Evolutionary conservation across 2,113 vertebrate genomes (phyloP).

Genomic region (Sardina pilchardus): DNA sequence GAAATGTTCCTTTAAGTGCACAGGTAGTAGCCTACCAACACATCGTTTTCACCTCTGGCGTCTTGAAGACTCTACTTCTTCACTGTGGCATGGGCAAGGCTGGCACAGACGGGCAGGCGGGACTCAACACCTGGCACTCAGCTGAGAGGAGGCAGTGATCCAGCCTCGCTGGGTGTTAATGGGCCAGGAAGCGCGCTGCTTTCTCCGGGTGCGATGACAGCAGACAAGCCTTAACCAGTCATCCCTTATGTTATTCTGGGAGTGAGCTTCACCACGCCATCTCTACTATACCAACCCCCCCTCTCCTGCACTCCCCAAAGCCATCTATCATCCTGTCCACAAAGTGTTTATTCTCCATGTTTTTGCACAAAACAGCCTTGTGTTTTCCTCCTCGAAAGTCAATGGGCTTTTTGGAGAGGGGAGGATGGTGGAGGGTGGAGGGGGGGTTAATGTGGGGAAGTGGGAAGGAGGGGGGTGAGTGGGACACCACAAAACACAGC

Average conservation of each 20-base stretch:
- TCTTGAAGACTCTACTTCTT: background rate
- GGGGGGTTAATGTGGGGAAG: too few relatives aligned
- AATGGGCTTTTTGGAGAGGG: background rate
- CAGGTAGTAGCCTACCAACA: too few relatives aligned
- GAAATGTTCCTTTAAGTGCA: too few relatives aligned
- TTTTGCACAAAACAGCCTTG: slow-evolving; percentile 12
- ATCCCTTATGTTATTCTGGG: background rate
- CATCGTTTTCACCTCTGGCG: background rate
- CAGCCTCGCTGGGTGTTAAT: background rate
- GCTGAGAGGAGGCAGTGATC: background rate
- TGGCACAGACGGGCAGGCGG: background rate
- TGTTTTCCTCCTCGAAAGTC: slow-evolving; percentile 9
- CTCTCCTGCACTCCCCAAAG: background rate
- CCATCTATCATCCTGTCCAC: slow-evolving; percentile 5
- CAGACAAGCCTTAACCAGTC: background rate
- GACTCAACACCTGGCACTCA: background rate
- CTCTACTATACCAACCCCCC: background rate
- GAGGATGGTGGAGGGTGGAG: too few relatives aligned
- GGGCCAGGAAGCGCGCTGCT: background rate
- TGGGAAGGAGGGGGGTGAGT: background rate
- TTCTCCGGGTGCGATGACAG: background rate
- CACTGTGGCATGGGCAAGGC: background rate
- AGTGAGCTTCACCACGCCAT: background rate
- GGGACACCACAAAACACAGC: background rate
- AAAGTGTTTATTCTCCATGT: background rate